These are phyloP conservation scores for Mobula birostris DNA, from an alignment of 2,113 vertebrate species.

Conservation along the genomic window DNA sequence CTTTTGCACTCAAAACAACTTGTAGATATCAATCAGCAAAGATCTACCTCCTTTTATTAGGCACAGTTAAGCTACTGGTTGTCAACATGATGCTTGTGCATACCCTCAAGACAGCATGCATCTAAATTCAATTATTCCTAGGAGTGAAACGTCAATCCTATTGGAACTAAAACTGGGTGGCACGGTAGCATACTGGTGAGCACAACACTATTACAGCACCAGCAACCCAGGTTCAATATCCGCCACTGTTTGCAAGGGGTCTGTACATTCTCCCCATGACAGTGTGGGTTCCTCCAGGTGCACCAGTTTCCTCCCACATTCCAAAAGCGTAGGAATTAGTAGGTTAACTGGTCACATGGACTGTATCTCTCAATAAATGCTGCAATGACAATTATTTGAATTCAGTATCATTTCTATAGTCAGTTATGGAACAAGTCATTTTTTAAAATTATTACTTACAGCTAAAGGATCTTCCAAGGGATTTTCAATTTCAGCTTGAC, in stretches of 20 bases:
- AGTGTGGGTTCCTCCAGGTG: too few species aligned
- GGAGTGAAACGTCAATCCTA: background rate
- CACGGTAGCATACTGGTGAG: too few species aligned
- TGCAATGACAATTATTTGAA: background rate
- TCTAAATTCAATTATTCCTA: background rate
- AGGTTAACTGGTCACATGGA: too few species aligned
- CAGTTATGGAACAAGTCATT: background rate
- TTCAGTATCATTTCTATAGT: background rate
- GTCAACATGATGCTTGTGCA: background rate
- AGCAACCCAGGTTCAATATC: too few species aligned
- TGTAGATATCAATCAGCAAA: background rate
- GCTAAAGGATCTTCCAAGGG: constrained; percentile 85
- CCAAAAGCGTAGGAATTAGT: too few species aligned
- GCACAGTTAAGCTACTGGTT: background rate
- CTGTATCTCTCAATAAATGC: too few species aligned
- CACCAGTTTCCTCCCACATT: too few species aligned
- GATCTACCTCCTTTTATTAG: background rate
- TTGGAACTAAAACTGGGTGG: background rate
- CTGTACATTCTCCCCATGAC: too few species aligned
- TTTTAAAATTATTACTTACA: constrained; percentile 53
- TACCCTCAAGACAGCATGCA: background rate
- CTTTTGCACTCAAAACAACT: background rate
- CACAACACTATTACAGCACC: too few species aligned
- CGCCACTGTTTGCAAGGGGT: too few species aligned
- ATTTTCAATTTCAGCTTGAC: constrained; percentile 89